Evolutionary conservation across 2,113 vertebrate genomes (phyloP).

Genomic region (Acanthisitta chloris): DNA sequence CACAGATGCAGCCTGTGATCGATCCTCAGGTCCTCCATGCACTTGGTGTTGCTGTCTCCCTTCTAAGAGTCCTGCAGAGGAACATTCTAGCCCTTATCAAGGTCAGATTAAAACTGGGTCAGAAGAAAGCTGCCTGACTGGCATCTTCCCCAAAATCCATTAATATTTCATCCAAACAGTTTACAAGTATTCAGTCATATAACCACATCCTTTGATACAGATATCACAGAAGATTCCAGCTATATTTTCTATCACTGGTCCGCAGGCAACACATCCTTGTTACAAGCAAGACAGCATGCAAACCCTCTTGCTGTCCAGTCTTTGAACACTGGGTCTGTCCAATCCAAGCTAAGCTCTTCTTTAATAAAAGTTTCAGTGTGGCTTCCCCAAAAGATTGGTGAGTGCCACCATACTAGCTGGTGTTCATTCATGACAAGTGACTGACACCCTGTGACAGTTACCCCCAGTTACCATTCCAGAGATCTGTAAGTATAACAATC

Average conservation of each 20-base stretch:
- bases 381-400: background rate
- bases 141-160: background rate
- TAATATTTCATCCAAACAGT: background rate
- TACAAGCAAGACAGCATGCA: background rate
- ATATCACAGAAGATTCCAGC: background rate
- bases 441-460: background rate
- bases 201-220: rapidly evolving
- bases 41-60: background rate
- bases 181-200: background rate
- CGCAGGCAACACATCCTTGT: background rate
- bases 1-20: background rate
- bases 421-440: background rate
- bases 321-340: background rate
- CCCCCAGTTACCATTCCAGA: background rate
- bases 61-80: background rate
- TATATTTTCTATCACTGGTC: background rate
- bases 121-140: background rate
- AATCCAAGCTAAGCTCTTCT: background rate
- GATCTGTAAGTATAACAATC: background rate
- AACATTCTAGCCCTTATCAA: background rate
- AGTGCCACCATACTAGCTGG: background rate
- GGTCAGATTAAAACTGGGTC: background rate
- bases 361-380: background rate
- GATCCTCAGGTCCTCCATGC: background rate
- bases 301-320: background rate